Evolutionary conservation across 2,888 invertebrate genomes (phyloP), one percentile per base, ranked within the genome.

Genomic region (Catocala fraxini): DNA sequence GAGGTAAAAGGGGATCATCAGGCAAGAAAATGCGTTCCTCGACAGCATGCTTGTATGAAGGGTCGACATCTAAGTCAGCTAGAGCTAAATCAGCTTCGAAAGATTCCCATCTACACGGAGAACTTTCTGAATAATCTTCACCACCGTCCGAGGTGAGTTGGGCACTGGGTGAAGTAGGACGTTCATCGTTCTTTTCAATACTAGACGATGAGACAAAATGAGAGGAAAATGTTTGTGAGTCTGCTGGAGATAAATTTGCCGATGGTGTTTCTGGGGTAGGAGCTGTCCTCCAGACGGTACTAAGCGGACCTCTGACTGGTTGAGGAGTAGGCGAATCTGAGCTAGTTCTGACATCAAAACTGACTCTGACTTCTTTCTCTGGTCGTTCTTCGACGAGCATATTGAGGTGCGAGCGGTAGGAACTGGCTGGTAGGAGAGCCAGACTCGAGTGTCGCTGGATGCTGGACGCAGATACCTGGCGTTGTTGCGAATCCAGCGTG

Each of bases 221-320:
- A 47, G 95, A 96, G 46, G 96, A 96, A 76, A 96, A 96, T 7
- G 95, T 95, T 83, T 96, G 96, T 3, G 95, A 95, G 75, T 94
- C 94, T 51, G 90, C 94, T 69, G 95, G 87, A 33, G 95, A 95
- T 12, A 96, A 93, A 82, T 96, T 96, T 12, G 96, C 96, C 51
- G 96, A 95, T 25, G 96, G 96, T 4, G 96, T 96, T 76, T 96
- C 96, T 7, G 96, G 96, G 5, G 96, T 96, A 0, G 90, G 90
- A 15, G 92, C 93, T 1, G 91, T 93, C 83, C 87, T 89, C 94
- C 93, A 93, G 10, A 93, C 88, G 0, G 90, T 86, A 66, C 93
- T 92, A 0, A 93, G 81, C 6, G 93, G 93, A 12, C 94, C 93
- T 76, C 94, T 87, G 49, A 88, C 90, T 2, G 91, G 91, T 68